Conservation (phyloP, 2,888 invertebrate genomes). For the Drosophila tripunctata region DNA sequence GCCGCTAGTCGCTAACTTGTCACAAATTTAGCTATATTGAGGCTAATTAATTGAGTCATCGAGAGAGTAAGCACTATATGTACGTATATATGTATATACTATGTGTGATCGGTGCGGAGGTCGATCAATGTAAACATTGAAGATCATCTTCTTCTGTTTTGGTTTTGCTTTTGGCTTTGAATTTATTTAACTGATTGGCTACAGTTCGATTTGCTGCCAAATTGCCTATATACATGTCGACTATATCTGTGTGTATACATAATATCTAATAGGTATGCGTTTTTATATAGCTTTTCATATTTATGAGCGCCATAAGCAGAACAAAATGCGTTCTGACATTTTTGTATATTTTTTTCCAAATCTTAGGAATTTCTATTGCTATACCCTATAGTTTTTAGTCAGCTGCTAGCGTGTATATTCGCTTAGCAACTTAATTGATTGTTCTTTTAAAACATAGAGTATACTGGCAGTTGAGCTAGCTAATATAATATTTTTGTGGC, state of each 20-base stretch:
- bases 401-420: neutral
- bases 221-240: conserved; percentile 27
- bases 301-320: conserved; percentile 50
- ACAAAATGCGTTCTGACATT: conserved; percentile 24
- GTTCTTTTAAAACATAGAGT: neutral
- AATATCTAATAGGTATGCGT: neutral
- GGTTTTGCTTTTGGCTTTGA: conserved; percentile 39
- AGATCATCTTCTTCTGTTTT: conserved; percentile 39
- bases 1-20: conserved; percentile 50
- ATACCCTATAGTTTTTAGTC: conserved; percentile 8
- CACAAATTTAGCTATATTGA: conserved; percentile 72
- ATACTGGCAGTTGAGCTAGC: conserved; percentile 11
- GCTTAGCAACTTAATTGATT: neutral
- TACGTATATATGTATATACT: conserved; percentile 28
- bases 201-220: conserved; percentile 38
- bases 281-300: conserved; percentile 33
- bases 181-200: conserved; percentile 46
- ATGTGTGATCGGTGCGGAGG: conserved; percentile 27
- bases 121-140: conserved; percentile 27
- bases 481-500: conserved; percentile 64
- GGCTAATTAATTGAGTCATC: conserved; percentile 64
- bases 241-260: neutral
- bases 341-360: conserved; percentile 12
- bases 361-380: conserved; percentile 54
- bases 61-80: conserved; percentile 29